phyloP scores from a whole-genome alignment of 2,797 vertebrate species.

The Oreonectes daqikongensis region DNA sequence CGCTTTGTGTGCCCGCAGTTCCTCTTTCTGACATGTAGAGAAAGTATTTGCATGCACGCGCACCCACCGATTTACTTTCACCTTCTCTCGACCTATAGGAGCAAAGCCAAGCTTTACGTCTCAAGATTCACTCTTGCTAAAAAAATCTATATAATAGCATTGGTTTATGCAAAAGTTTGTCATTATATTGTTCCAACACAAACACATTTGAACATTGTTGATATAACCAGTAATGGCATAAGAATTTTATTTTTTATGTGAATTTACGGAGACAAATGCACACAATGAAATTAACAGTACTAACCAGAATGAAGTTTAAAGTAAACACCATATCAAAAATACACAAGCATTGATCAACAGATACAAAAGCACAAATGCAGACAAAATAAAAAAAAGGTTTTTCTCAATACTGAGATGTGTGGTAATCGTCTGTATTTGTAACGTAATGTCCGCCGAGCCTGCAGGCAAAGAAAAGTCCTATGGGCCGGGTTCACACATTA shows the following conservation, averaged over 20 bases:
- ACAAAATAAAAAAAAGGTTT: neutral
- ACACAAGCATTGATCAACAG: neutral
- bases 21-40: slow-evolving; percentile 58
- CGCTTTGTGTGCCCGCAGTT: slow-evolving; percentile 41
- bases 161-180: too few relatives aligned
- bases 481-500: slow-evolving; percentile 60
- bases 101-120: neutral
- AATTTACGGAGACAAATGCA: neutral
- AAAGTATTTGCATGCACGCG: slow-evolving; percentile 51
- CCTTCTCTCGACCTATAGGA: slow-evolving; percentile 40
- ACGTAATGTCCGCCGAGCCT: neutral
- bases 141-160: too few relatives aligned
- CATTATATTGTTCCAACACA: neutral
- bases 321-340: neutral
- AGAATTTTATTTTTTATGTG: neutral
- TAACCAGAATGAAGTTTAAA: neutral
- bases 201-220: neutral
- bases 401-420: neutral
- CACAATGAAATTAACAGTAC: neutral
- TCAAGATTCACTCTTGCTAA: neutral
- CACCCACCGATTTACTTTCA: slow-evolving; percentile 44
- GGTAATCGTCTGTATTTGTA: neutral
- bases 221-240: neutral
- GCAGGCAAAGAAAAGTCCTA: neutral
- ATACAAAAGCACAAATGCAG: neutral